Base-by-base conservation (phyloP, 2,888 invertebrate species). In the Philonicus albiceps region DNA sequence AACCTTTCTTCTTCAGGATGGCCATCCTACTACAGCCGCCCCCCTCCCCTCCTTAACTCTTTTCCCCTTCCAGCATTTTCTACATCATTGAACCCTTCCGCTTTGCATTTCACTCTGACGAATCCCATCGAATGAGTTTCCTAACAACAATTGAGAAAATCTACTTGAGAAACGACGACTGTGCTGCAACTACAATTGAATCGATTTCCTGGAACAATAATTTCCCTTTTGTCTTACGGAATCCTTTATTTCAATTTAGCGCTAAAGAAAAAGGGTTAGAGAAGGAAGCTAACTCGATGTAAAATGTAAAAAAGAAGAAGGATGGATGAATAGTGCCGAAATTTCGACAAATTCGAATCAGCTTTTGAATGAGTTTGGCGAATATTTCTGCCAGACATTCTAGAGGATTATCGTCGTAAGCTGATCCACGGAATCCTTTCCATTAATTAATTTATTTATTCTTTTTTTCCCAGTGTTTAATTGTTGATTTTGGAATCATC, bases 131-230 rank as follows among this genome's bases (percentile, higher is more conserved):
- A 76, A 3, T 19, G 40, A 76, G 11, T 40, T 74, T 76, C 43
- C 40, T n/a, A 76, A 43, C 76, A 76, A 76, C 76, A 76, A 37
- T n/a, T n/a, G 74, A 31, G 76, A 76, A 76, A 76, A 40, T 40
- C 76, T 31, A 76, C 11, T 76, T 76, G 76, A 76, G 76, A 22
- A 34, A 74, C 30, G 22, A 73, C 72, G 27, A 73, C 76, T 34
- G 22, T 34, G 19, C 37, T 43, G 76, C 76, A 43, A 43, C 40
- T 76, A 76, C 76, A 76, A 76, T 76, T 76, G 76, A 76, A 76
- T 76, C 76, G 76, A 76, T 76, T 76, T 76, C 76, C 76, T 22
- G 76, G 76, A n/a, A 76, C 40, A 76, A 34, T 76, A 76, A 76
- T 76, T 40, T 19, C 43, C 8, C 76, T 76, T n/a, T 76, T 76